Evolutionary conservation across 2,888 invertebrate genomes (phyloP).

Genomic region (Hydropsyche betteni): DNA sequence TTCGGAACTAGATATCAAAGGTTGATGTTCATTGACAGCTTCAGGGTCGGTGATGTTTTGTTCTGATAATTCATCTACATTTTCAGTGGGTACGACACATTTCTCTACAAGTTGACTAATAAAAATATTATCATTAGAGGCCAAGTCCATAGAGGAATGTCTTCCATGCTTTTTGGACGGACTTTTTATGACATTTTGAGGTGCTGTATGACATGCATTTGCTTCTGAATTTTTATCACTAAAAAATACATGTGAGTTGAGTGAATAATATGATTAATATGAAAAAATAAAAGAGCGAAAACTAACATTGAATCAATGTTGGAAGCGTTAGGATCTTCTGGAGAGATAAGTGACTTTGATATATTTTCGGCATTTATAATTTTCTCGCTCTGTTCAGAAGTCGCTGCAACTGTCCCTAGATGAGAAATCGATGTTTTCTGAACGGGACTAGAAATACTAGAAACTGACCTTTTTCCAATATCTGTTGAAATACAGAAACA

Average conservation of each 20-base stretch:
- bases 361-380: no score
- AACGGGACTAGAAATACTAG: neutral
- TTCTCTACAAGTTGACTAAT: conserved; percentile 64
- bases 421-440: conserved; percentile 1
- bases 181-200: conserved; percentile 53
- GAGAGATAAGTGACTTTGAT: no score
- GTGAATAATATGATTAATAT: no score
- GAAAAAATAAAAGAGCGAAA: no score
- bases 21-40: conserved; percentile 50
- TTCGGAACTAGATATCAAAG: conserved; percentile 40
- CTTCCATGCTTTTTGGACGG: conserved; percentile 61
- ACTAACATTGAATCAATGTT: no score
- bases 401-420: conserved; percentile 2
- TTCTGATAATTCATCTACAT: conserved; percentile 52
- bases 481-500: conserved; percentile 6
- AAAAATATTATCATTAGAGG: conserved; percentile 59
- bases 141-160: conserved; percentile 66
- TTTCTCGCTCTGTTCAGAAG: no score
- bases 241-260: no score
- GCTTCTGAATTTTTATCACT: neutral
- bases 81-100: conserved; percentile 57
- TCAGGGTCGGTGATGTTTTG: neutral
- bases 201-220: neutral
- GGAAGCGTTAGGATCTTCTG: no score
- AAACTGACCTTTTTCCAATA: neutral